Base-by-base conservation (phyloP, 2,888 invertebrate species). In the Conistra vaccinii region DNA sequence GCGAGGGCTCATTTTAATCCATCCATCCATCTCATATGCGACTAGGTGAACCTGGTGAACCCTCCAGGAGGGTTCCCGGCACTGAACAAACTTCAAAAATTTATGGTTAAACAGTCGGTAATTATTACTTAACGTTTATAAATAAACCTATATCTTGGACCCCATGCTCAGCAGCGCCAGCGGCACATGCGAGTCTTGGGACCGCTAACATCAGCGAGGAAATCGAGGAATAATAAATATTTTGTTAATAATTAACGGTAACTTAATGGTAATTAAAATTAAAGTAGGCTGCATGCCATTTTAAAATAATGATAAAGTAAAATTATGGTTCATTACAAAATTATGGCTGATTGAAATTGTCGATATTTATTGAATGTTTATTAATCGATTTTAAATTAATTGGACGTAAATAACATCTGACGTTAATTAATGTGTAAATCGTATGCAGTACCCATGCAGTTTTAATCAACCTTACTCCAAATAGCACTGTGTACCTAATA, bases 371-470 rank as follows among this genome's bases (percentile, higher is more conserved):
- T 58, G 5, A 14, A 58, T 29, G 29, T 67, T 26, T 39, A n/a
- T n/a, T 26, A 23, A 68, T 68, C 9, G 29, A 60, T 69, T 63
- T 42, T 3, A 29, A 69, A 69, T 69, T 71, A 71, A 69, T 71
- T 71, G 69, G 29, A n/a, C 17, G 12, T 69, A 39, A 69, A 69
- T 39, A 68, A 42, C 29, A n/a, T 32, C 32, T 14, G n/a, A 12
- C 14, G 48, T 39, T 67, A 14, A 68, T 39, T 39, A 26, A 26
- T 23, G 17, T 6, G 17, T 45, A 35, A 35, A 35, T 35, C 35
- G 0, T 35, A 32, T 35, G 35, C 35, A 35, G 35, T 35, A 35
- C 35, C 5, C 35, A 35, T 35, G 4, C 35, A 35, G 2, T 35
- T 35, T 35, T n/a, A n/a, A 35, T 35, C 5, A 35, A 35, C 1